Base-by-base conservation (phyloP, 1,140 invertebrate species). In the Adoxophyes honmai region DNA sequence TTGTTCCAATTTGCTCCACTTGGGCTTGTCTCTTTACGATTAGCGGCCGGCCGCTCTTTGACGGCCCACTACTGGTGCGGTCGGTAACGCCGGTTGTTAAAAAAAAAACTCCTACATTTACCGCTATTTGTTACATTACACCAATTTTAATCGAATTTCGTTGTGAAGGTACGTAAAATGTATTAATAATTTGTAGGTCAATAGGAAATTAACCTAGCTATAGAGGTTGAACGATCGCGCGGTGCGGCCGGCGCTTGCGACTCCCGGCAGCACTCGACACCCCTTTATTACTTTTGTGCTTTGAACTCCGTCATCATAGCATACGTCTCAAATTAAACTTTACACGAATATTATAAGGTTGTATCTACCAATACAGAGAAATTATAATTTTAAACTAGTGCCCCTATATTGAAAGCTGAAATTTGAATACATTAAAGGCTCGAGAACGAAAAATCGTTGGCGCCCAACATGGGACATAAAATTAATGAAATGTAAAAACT, bases 1-100 rank as follows among this genome's bases (percentile, higher is more conserved):
- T 88, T 86, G 85, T 86, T 81, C 75, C 74, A 83, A 85, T 86
- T 86, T 81, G 77, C 81, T 85, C 68, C 78, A 83, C 84, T 85
- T 82, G 85, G 81, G 81, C 73, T 62, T 71, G 68, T 71, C 81
- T 77, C 73, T 81, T 77, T 82, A 75, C 81, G 75, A 84, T 81
- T 76, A 79, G 73, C 16, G 34, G 48, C 53, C 60, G 60, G 72
- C 63, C 63, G 68, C 70, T 69, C 72, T 70, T 68, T 77, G 73
- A 70, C 68, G 78, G 72, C 67, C 75, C 70, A 74, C 72, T 69
- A 53, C 60, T 64, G 69, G 70, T 70, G 74, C 68, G 71, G 77
- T 66, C 68, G 68, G 68, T 56, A 48, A 44, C 57, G 6, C 6
- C 6, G 21, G 2, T 28, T 28, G 2, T 28, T 2, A 3, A 28